Evolutionary conservation across 2,888 invertebrate genomes (phyloP).

Genomic region (Odontomyia ornata): DNA sequence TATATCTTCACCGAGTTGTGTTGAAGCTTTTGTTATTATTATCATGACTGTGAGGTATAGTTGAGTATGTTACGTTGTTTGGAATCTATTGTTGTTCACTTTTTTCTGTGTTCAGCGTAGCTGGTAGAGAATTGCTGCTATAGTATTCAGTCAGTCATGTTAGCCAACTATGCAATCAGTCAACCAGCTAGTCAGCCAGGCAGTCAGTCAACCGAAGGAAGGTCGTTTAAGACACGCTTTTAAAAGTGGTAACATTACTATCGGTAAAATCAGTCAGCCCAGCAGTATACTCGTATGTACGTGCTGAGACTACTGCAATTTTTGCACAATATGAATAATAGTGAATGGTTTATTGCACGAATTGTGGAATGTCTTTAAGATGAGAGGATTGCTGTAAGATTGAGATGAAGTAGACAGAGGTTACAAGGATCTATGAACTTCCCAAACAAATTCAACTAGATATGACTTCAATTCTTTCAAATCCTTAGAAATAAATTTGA

Average conservation of each 20-base stretch:
- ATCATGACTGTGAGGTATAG: not conserved
- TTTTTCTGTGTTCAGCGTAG: not conserved
- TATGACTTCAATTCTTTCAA: too few relatives aligned
- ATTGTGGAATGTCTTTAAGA: too few relatives aligned
- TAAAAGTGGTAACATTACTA: conserved; percentile 5
- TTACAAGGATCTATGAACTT: too few relatives aligned
- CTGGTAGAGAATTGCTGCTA: not conserved
- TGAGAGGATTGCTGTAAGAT: too few relatives aligned
- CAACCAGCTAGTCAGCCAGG: too few relatives aligned
- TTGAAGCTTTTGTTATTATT: not conserved
- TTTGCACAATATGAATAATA: too few relatives aligned
- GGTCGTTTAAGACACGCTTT: conserved; percentile 31
- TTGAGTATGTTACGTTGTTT: not conserved
- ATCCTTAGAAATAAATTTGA: too few relatives aligned
- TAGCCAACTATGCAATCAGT: not conserved
- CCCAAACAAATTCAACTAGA: too few relatives aligned
- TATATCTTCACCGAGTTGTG: not conserved
- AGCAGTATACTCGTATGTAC: conserved; percentile 3
- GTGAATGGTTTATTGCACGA: too few relatives aligned
- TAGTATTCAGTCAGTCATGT: not conserved
- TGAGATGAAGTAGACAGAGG: too few relatives aligned
- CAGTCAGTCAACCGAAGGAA: conserved; percentile 4
- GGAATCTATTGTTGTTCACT: not conserved
- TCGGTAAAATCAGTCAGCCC: not conserved
- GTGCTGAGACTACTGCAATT: conserved; percentile 17